Conservation (phyloP, 2,888 invertebrate species). For the Amiota mariae region DNA sequence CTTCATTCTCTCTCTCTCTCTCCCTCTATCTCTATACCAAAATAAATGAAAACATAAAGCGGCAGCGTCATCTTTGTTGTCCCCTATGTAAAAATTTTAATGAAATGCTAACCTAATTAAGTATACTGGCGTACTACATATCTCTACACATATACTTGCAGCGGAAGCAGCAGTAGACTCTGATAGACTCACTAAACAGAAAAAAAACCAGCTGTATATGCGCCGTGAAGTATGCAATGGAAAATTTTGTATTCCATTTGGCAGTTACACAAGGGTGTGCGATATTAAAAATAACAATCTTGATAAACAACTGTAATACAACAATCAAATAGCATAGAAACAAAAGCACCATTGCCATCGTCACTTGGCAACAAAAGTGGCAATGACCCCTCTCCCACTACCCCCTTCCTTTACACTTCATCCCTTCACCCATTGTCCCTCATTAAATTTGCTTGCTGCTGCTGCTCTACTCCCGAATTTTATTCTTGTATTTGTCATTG, state of each 20-base stretch:
- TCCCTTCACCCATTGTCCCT: not conserved
- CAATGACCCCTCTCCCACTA: no score
- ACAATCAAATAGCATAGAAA: not conserved
- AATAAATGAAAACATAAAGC: conserved; percentile 5
- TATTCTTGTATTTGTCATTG: no score
- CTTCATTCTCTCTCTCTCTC: no score
- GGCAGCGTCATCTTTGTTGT: not conserved
- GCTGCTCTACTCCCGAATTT: no score
- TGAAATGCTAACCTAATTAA: conserved; percentile 23
- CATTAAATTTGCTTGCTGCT: conserved; percentile 4
- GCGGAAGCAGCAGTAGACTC: not conserved
- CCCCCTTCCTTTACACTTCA: no score
- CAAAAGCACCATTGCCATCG: not conserved
- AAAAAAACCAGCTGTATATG: not conserved
- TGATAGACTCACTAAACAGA: not conserved
- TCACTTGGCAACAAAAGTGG: no score
- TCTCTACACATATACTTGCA: not conserved
- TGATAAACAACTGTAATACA: conserved; percentile 18
- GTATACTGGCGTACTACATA: not conserved
- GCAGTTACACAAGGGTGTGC: not conserved
- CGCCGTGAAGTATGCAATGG: conserved; percentile 19
- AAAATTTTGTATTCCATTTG: not conserved
- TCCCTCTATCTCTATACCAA: no score
- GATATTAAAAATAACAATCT: conserved; percentile 13
- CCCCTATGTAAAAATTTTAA: conserved; percentile 1